phyloP scores from a whole-genome alignment of 1,140 invertebrate genomes.

The Thaumetopoea pityocampa region DNA sequence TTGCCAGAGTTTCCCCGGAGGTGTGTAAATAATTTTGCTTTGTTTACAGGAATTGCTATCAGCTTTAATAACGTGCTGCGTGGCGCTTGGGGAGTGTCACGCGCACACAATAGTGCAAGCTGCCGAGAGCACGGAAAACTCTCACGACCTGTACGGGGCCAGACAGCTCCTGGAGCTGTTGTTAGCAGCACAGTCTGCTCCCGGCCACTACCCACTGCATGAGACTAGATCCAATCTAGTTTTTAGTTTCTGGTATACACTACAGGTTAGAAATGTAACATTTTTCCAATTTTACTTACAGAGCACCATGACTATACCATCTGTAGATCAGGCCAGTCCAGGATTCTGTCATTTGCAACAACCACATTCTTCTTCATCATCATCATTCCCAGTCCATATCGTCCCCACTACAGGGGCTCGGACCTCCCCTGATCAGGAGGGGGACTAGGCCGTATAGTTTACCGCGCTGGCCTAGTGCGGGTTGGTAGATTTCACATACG shows the following conservation, averaged over 20 bases:
- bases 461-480: no score
- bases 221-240: conserved; percentile 89
- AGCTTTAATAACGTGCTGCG: conserved; percentile 61
- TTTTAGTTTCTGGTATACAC: conserved; percentile 93
- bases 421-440: no score
- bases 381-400: no score
- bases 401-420: no score
- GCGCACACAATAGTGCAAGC: conserved; percentile 46
- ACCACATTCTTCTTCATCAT: no score
- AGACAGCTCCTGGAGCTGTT: conserved; percentile 78
- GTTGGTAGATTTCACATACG: no score
- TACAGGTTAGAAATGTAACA: conserved; percentile 79
- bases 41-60: conserved; percentile 55
- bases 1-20: neutral
- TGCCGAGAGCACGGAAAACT: conserved; percentile 38
- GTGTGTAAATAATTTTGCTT: neutral
- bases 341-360: no score
- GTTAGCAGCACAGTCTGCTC: conserved; percentile 85
- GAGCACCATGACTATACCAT: neutral
- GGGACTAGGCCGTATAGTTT: no score
- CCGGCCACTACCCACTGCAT: conserved; percentile 89
- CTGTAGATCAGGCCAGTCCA: neutral
- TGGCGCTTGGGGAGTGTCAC: conserved; percentile 61
- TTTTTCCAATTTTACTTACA: conserved; percentile 1
- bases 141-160: conserved; percentile 28